Conservation (phyloP, 2,888 invertebrate genomes). For the Yponomeuta sedellus region DNA sequence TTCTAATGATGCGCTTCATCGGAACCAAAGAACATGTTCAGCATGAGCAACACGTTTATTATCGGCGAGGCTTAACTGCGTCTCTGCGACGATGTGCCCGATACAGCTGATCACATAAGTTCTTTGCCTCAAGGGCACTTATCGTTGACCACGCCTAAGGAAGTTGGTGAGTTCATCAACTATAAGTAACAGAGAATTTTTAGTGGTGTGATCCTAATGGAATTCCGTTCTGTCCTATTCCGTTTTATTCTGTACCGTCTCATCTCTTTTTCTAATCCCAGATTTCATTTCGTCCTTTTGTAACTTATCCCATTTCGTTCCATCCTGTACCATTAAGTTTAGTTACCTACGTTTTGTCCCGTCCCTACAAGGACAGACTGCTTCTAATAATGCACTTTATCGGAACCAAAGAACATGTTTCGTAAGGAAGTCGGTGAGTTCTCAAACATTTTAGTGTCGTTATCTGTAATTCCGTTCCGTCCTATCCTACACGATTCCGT, state of each 20-base stretch:
- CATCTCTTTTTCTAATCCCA: too few species aligned
- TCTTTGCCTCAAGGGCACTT: constrained; percentile 84
- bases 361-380: too few species aligned
- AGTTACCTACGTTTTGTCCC: too few species aligned
- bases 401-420: constrained; percentile 97
- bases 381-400: constrained; percentile 67
- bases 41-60: constrained; percentile 93
- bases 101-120: constrained; percentile 75
- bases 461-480: too few species aligned
- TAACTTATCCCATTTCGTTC: too few species aligned
- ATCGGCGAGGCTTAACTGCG: constrained; percentile 91
- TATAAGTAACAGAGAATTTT: neutral
- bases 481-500: too few species aligned
- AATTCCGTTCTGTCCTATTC: too few species aligned
- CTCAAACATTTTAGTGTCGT: neutral
- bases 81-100: constrained; percentile 85
- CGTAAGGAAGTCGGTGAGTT: constrained; percentile 80
- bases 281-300: too few species aligned
- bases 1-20: constrained; percentile 76
- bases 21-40: constrained; percentile 97
- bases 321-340: too few species aligned
- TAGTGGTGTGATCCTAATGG: neutral
- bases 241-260: too few species aligned
- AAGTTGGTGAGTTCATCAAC: constrained; percentile 69
- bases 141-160: constrained; percentile 81